Evolutionary conservation across 2,113 vertebrate genomes (phyloP), one percentile per base, ranked within the genome.

Genomic region (Phoxinus phoxinus): DNA sequence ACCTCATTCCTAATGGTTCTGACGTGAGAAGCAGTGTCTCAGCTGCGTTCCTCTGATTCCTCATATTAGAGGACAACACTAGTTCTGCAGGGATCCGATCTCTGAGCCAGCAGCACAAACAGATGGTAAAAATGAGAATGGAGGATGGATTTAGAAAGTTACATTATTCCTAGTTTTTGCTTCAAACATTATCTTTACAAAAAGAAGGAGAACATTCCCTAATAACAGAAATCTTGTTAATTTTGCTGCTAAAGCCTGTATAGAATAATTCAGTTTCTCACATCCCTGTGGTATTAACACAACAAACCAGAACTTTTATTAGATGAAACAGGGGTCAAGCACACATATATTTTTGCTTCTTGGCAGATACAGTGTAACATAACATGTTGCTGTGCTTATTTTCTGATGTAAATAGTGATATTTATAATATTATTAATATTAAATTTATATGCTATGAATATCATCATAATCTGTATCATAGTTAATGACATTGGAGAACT

Each of bases 21-120:
- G 32, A 56, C 51, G 19, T 58, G 51, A 78, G 75, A 78, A 78
- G 32, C 27, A 56, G 51, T 37, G 75, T 58, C 48, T 58, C 51
- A 78, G 19, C 48, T 58, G 75, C 75, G 17, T 63, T 35, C 23
- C 12, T 41, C 56, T 61, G 48, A 32, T 80, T 80, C 13, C 58
- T 63, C 30, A 78, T 41, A 37, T 78, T 58, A 78, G 9, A 78
- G 53, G 32, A 59, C 32, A 15, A 51, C 30, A 35, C 11, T n/a
- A 58, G 75, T 78, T 78, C 11, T 59, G 32, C 51, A 78, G 30
- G 30, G 76, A 32, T 37, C 1, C 15, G 23, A 44, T 63, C 37
- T 63, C 37, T 6, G 21, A 46, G 58, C 56, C 78, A 81, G 46
- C 19, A 46, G 58, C 37, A 46, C 41, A 46, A 81, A 81, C 37